Evolutionary conservation across 2,797 vertebrate genomes (phyloP).

Genomic region (Xerus rutilus): DNA sequence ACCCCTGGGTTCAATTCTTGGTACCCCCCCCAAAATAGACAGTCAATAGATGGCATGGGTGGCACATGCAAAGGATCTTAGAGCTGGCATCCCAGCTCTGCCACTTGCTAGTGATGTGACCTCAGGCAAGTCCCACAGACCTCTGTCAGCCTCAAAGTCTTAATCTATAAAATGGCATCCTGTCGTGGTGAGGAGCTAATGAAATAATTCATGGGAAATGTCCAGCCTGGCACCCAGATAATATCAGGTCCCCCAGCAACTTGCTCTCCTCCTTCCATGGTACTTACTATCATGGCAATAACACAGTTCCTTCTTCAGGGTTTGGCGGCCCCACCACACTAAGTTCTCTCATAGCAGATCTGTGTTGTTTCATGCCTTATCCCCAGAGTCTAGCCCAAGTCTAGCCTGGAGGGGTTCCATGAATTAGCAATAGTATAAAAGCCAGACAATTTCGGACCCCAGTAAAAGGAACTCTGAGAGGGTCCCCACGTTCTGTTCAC

Average conservation of each 20-base stretch:
- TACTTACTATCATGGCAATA: not conserved
- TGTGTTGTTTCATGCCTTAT: not conserved
- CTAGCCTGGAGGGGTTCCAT: not conserved
- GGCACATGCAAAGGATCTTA: not conserved
- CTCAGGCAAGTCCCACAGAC: not conserved
- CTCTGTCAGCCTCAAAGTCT: not conserved
- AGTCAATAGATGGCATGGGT: not conserved
- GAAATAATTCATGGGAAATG: not conserved
- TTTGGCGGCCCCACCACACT: not conserved
- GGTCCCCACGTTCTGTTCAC: not conserved
- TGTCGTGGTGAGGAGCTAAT: not conserved
- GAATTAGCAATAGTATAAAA: not conserved
- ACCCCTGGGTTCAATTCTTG: too few species aligned
- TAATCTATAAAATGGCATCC: not conserved
- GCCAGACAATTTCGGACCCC: not conserved
- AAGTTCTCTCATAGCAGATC: not conserved
- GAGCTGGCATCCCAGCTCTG: not conserved
- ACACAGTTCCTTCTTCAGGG: not conserved
- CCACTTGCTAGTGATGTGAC: not conserved
- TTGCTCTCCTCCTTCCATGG: not conserved
- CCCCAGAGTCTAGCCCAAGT: not conserved
- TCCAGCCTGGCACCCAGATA: not conserved
- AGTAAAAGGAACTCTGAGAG: slow-evolving; percentile 4
- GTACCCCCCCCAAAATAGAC: not conserved
- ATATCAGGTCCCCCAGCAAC: not conserved